phyloP scores from a whole-genome alignment of 2,797 vertebrate genomes.

The Lithobates sylvaticus region DNA sequence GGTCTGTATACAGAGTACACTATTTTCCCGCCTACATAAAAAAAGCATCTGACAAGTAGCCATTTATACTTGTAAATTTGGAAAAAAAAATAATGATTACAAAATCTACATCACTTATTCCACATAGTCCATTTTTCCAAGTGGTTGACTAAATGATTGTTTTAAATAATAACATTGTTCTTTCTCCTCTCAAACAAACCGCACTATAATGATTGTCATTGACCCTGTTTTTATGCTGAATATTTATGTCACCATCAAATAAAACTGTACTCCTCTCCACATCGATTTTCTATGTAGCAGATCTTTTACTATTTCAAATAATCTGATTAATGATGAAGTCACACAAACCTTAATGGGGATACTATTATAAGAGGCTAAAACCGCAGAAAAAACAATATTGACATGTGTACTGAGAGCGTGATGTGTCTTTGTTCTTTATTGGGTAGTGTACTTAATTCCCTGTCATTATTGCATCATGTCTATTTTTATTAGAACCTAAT shows the following conservation, averaged over 20 bases:
- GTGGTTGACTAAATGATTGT: conserved; percentile 21
- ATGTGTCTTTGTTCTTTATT: conserved; percentile 63
- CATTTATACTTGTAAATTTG: neutral
- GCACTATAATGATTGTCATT: conserved; percentile 50
- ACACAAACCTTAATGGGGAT: conserved; percentile 72
- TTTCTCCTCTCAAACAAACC: conserved; percentile 31
- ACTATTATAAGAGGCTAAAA: conserved; percentile 65
- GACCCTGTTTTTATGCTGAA: conserved; percentile 46
- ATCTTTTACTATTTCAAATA: conserved; percentile 60
- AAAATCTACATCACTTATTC: neutral
- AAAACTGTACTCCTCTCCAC: conserved; percentile 28
- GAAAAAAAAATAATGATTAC: neutral
- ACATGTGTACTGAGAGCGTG: conserved; percentile 72
- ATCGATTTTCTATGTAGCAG: conserved; percentile 46
- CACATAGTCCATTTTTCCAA: neutral
- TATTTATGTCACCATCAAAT: conserved; percentile 26
- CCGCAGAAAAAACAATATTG: conserved; percentile 67
- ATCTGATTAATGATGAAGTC: conserved; percentile 70
- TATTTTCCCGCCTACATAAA: neutral
- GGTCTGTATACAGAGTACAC: no score
- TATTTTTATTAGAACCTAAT: conserved; percentile 89
- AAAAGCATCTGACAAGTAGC: neutral
- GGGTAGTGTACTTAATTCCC: conserved; percentile 79
- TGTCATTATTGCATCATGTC: conserved; percentile 80
- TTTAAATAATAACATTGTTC: conserved; percentile 35